A percentile compares a stretch with the other conserved stretches of the same genome.
Conservation (phyloP, 1,140 invertebrate genomes). For the Copidosoma floridanum region DNA sequence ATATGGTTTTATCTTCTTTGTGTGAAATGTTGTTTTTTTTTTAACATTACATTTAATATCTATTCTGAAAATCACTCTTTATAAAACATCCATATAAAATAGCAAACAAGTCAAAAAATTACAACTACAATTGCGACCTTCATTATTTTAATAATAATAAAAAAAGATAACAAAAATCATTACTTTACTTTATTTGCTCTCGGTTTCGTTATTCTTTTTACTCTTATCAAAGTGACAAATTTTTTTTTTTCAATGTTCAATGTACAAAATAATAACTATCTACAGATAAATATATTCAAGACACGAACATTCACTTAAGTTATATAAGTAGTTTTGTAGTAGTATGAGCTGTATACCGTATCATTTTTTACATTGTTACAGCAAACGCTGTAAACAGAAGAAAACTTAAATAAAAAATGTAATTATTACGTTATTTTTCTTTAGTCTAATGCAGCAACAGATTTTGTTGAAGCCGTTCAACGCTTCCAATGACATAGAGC, state of each 20-base stretch:
- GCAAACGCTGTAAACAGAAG: constrained; percentile 1
- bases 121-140: constrained; percentile 1
- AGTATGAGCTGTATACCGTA: constrained; percentile 4
- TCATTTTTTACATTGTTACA: background rate
- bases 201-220: background rate
- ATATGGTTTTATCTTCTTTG: too few relatives aligned
- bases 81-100: constrained; percentile 18
- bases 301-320: constrained; percentile 5
- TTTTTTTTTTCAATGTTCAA: background rate
- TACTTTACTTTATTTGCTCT: background rate
- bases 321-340: background rate
- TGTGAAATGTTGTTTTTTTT: background rate
- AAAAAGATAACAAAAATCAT: background rate
- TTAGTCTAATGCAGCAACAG: too few relatives aligned
- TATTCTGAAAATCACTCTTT: background rate
- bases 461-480: too few relatives aligned
- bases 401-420: too few relatives aligned
- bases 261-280: constrained; percentile 6
- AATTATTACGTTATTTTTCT: too few relatives aligned
- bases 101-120: constrained; percentile 7
- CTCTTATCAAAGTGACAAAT: background rate
- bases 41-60: too few relatives aligned
- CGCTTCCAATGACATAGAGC: too few relatives aligned
- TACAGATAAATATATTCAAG: constrained; percentile 11
- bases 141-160: background rate